Percentiles rank a stretch among this genome's conserved stretches.
Conservation (phyloP, 64 coral and sea anemone species). For the Montipora capricornis region DNA sequence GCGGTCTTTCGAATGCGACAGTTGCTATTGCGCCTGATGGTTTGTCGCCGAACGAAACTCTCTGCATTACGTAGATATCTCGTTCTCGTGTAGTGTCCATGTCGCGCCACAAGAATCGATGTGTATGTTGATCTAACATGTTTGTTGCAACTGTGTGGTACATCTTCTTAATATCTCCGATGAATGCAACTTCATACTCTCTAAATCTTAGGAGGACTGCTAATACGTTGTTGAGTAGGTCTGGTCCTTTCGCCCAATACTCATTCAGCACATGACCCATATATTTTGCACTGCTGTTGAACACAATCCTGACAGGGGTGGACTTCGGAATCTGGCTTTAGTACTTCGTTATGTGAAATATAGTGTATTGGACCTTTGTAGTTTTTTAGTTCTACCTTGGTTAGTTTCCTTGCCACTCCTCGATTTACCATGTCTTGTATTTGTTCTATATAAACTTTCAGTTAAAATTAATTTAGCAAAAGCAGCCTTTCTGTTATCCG, state of each 20-base stretch:
- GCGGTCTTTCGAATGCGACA: neutral
- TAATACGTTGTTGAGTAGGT: neutral
- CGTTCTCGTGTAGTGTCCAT: too few relatives aligned
- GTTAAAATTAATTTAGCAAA: slow-evolving; percentile 36
- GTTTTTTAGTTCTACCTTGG: too few relatives aligned
- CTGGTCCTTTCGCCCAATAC: too few relatives aligned
- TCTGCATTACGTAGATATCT: too few relatives aligned
- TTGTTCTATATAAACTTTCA: slow-evolving; percentile 58
- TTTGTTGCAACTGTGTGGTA: too few relatives aligned
- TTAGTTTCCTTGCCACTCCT: neutral
- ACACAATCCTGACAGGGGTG: neutral
- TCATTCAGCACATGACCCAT: neutral
- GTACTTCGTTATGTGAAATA: slow-evolving; percentile 7
- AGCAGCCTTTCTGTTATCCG: slow-evolving; percentile 45
- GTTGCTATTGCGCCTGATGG: neutral
- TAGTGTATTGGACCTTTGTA: too few relatives aligned
- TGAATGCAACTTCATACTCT: slow-evolving; percentile 10
- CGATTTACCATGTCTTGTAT: slow-evolving; percentile 67
- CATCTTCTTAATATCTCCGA: neutral
- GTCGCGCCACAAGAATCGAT: too few relatives aligned
- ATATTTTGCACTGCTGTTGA: neutral
- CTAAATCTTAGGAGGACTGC: neutral
- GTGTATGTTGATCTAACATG: too few relatives aligned
- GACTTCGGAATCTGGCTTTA: slow-evolving; percentile 33
- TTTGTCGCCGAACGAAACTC: too few relatives aligned